Evolutionary conservation across 2,797 vertebrate genomes (phyloP), one percentile per base, ranked within the genome.

Genomic region (Diplodus puntazzo): DNA sequence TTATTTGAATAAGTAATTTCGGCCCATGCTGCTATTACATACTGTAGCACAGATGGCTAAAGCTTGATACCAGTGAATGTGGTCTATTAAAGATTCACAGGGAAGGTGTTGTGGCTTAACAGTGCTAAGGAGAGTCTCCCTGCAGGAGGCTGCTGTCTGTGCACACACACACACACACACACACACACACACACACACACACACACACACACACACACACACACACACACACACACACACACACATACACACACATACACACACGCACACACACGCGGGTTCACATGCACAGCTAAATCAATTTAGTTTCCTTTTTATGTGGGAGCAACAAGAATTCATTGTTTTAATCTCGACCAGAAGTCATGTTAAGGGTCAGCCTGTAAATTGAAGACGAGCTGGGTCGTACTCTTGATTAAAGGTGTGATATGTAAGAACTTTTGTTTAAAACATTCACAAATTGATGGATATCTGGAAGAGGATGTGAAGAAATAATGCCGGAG

Each of bases 31-130:
- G 83, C 72, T 83, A 60, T 85, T 89, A 79, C 86, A 86, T 88
- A 86, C 87, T 88, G 86, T 73, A 77, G 73, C 85, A 71, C 92
- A 93, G 91, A 93, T 93, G 93, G 92, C 87, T 73, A 52, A 77
- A 66, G 82, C 83, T 75, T 68, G 75, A 81, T 87, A 84, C 59
- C 79, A 75, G 75, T 70, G 75, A 85, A 89, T 82, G 77, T 48
- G 75, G 73, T 73, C 82, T 76, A 89, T 92, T 92, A 91, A 92
- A 89, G 88, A 91, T 88, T 92, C 75, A 77, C 87, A 83, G 76
- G 79, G 83, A 90, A 92, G 86, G 92, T 92, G 92, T 84, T 84
- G 54, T 78, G 84, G 80, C 70, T 92, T 91, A 90, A 86, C 83
- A 71, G 84, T 85, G n/a, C 77, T 64, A 62, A 86, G 77, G 63